Percentiles rank a stretch among this genome's conserved stretches.
Evolutionary conservation across 2,797 vertebrate genomes (phyloP).

Genomic region (Onychomys torridus): DNA sequence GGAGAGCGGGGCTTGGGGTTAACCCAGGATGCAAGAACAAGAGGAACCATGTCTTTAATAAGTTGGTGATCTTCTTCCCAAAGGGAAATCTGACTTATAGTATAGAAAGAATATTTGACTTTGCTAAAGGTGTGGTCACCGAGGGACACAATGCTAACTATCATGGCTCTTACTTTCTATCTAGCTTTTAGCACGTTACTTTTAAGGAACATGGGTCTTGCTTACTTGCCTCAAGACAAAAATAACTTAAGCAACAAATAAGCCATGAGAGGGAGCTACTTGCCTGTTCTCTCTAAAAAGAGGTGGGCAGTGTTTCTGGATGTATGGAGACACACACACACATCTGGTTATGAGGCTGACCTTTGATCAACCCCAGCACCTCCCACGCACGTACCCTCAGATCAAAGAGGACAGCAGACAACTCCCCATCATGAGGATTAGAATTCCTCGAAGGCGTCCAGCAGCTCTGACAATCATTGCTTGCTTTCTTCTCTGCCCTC

Average conservation of each 20-base stretch:
- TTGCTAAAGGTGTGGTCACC: not conserved
- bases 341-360: not conserved
- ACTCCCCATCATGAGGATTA: not conserved
- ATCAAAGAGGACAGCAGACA: not conserved
- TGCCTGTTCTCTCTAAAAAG: not conserved
- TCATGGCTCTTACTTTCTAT: not conserved
- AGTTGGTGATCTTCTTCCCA: not conserved
- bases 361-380: not conserved
- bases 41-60: not conserved
- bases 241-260: not conserved
- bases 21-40: not conserved
- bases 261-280: constrained; percentile 58
- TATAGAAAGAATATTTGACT: not conserved
- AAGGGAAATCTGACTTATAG: not conserved
- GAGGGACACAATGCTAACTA: not conserved
- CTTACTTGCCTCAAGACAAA: not conserved
- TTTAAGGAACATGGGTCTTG: not conserved
- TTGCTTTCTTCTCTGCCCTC: not conserved
- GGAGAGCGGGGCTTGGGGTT: not conserved
- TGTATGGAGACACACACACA: not conserved
- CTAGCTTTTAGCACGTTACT: not conserved
- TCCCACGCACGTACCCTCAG: not conserved
- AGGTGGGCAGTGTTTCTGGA: not conserved
- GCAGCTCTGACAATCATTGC: not conserved
- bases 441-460: not conserved